These are phyloP conservation scores for Eristalis arbustorum DNA, from an alignment of 2,888 invertebrate genomes.

Conservation along the genomic window DNA sequence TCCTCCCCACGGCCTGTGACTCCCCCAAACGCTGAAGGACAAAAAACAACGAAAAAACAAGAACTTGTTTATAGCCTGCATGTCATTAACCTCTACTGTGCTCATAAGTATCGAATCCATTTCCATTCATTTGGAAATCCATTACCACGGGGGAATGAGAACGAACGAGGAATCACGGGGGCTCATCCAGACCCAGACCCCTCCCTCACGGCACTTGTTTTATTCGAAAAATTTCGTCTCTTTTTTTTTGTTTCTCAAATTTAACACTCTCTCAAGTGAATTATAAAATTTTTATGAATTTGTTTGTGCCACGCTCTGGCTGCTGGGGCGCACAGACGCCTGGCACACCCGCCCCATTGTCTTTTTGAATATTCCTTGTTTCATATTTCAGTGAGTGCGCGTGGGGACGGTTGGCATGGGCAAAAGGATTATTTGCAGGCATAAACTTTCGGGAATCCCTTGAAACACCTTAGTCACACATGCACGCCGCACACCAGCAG, in stretches of 20 bases:
- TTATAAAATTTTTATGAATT: constrained; percentile 27
- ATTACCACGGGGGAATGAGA: constrained; percentile 18
- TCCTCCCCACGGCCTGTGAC: neutral
- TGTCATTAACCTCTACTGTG: constrained; percentile 43
- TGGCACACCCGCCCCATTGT: constrained; percentile 1
- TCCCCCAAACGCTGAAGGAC: neutral
- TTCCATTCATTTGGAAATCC: constrained; percentile 23
- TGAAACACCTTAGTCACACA: constrained; percentile 38
- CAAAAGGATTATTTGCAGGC: constrained; percentile 27
- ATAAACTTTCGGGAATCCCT: constrained; percentile 35
- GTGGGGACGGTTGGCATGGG: neutral
- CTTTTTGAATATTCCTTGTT: constrained; percentile 15
- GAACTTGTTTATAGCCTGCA: neutral
- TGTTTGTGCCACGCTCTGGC: constrained; percentile 8
- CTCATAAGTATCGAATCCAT: constrained; percentile 25
- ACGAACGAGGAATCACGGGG: neutral
- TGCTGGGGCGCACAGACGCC: neutral
- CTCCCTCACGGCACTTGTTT: neutral
- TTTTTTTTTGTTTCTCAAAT: constrained; percentile 32
- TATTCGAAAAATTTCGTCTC: neutral
- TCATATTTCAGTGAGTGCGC: constrained; percentile 9
- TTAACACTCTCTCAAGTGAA: constrained; percentile 48
- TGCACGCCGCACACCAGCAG: constrained; percentile 18
- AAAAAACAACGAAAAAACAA: neutral
- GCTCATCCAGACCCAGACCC: neutral